Base-by-base conservation (phyloP, 1,140 invertebrate genomes). In the Zaprionus ornatus region DNA sequence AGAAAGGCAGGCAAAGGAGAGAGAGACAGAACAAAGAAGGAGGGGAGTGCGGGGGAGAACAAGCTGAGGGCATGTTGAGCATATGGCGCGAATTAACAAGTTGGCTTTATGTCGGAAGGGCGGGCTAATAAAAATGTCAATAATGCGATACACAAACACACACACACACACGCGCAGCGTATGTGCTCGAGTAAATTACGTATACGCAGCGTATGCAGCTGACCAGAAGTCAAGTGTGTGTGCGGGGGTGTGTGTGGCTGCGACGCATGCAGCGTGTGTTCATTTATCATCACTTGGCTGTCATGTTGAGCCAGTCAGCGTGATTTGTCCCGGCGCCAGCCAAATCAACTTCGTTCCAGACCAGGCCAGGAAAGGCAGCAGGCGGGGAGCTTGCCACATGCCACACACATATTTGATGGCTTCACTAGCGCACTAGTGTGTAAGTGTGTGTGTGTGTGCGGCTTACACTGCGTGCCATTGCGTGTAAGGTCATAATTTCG, bases 61-160 rank as follows among this genome's bases (percentile, higher is more conserved):
- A 32, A 3, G 29, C 29, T 10, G n/a, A 21, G 52, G 27, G 48
- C 61, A 64, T 67, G 64, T 64, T 48, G 32, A 57, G 65, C 83
- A 87, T 86, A 74, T 87, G 83, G 61, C 62, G 78, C 66, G 75
- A 87, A 87, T 82, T 87, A 86, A 87, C 83, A 81, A 86, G 73
- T 79, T 70, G 79, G 71, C 68, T 78, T 85, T 79, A 81, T 78
- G 77, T 62, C 55, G 63, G 67, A 73, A 70, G 79, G 82, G 59
- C 73, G 69, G 73, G 45, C 83, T 71, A 87, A 87, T 86, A 86
- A 86, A 87, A 86, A 77, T 82, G 79, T 83, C 83, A 86, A 82
- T 82, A 82, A 77, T 83, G 72, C 63, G 77, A 52, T 32, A 13
- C 50, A 60, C 29, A 66, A 37, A 29, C 42, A n/a, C 17, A 17